Percentiles rank a stretch among this genome's conserved stretches.
Conservation (phyloP, 2,888 invertebrate species). For the Pachydiplax longipennis region DNA sequence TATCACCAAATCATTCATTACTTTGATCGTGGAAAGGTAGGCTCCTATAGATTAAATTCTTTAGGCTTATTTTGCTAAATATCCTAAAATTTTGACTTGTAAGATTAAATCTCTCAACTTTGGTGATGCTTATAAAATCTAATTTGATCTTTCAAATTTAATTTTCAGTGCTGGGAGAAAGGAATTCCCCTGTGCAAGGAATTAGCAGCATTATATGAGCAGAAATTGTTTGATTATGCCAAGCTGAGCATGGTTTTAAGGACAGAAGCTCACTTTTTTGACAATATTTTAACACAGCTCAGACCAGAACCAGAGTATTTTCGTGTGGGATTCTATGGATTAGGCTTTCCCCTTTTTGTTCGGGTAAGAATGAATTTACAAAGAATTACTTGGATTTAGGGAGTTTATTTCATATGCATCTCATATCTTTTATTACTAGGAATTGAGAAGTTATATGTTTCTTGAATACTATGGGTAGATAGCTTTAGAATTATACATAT, state of each 20-base stretch:
- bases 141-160: not conserved
- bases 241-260: constrained; percentile 85
- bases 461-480: not conserved
- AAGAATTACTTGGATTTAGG: not conserved
- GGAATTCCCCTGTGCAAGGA: constrained; percentile 92
- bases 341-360: constrained; percentile 92
- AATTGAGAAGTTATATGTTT: not conserved
- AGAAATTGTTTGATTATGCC: constrained; percentile 84
- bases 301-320: constrained; percentile 95
- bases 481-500: not conserved
- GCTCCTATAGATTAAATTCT: constrained; percentile 46
- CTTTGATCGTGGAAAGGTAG: constrained; percentile 91
- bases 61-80: not conserved
- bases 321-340: constrained; percentile 93
- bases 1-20: constrained; percentile 90
- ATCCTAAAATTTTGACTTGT: too few species aligned
- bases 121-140: not conserved
- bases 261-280: constrained; percentile 88
- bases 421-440: not conserved
- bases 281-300: constrained; percentile 86
- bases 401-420: not conserved
- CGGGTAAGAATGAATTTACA: constrained; percentile 69
- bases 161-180: constrained; percentile 89
- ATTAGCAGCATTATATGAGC: constrained; percentile 85
- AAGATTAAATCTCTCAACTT: too few species aligned